Conservation (phyloP, 1,140 invertebrate species). For the Glossosoma conforme region DNA sequence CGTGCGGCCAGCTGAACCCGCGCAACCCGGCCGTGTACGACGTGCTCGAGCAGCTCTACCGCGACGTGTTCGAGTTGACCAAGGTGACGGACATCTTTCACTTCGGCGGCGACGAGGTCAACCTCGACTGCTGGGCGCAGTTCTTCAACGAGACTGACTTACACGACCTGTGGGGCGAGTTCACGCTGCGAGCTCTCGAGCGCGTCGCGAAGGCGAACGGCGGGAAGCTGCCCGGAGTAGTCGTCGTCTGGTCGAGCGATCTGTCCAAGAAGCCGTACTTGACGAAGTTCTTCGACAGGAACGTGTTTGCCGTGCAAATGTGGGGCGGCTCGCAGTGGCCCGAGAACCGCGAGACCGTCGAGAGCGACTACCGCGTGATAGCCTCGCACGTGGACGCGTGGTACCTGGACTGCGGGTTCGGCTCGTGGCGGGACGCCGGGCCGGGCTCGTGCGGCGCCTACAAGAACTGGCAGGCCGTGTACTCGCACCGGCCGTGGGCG, state of each 20-base stretch:
- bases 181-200: slow-evolving; percentile 60
- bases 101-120: slow-evolving; percentile 80
- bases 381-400: slow-evolving; percentile 79
- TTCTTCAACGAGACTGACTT: slow-evolving; percentile 69
- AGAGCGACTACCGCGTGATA: slow-evolving; percentile 71
- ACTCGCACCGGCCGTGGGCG: slow-evolving; percentile 73
- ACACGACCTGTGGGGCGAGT: slow-evolving; percentile 71
- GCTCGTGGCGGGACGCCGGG: slow-evolving; percentile 66
- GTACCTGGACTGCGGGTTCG: slow-evolving; percentile 82
- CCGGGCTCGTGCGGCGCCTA: slow-evolving; percentile 73
- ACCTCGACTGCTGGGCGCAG: slow-evolving; percentile 69
- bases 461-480: slow-evolving; percentile 76
- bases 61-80: slow-evolving; percentile 61
- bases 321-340: slow-evolving; percentile 76
- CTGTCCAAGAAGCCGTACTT: slow-evolving; percentile 69
- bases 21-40: slow-evolving; percentile 68
- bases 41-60: slow-evolving; percentile 63
- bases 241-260: slow-evolving; percentile 75
- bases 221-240: slow-evolving; percentile 56
- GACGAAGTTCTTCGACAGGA: slow-evolving; percentile 52
- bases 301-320: slow-evolving; percentile 57
- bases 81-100: slow-evolving; percentile 68
- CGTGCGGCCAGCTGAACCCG: slow-evolving; percentile 78
- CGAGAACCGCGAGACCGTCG: slow-evolving; percentile 65
- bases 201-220: slow-evolving; percentile 61